phyloP scores from a whole-genome alignment of 2,113 vertebrate species.

The Lichenostomus cassidix region DNA sequence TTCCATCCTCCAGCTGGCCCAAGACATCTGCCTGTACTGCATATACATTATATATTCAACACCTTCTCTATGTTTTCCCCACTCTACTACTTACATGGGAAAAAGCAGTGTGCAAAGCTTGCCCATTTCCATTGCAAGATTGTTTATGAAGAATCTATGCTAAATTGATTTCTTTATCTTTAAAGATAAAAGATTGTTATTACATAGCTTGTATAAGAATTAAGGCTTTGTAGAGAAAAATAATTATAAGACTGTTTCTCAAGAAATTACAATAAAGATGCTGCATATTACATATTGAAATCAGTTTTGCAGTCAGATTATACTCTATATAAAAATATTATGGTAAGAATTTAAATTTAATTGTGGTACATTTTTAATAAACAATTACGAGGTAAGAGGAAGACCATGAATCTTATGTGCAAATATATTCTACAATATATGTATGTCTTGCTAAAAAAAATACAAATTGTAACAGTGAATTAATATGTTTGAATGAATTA shows the following conservation, averaged over 20 bases:
- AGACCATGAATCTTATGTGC: slow-evolving; percentile 3
- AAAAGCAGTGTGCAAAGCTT: not conserved
- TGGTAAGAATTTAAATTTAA: slow-evolving; percentile 57
- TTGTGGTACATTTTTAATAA: slow-evolving; percentile 60
- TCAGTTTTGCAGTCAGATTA: slow-evolving; percentile 1
- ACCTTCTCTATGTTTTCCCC: not conserved
- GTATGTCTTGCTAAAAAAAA: slow-evolving; percentile 1
- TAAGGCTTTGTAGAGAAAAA: not conserved
- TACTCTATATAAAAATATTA: slow-evolving; percentile 48
- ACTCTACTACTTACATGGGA: not conserved
- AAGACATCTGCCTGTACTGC: not conserved
- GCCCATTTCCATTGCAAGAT: not conserved
- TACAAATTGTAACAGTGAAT: not conserved
- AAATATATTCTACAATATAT: slow-evolving; percentile 15
- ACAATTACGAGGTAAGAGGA: slow-evolving; percentile 44
- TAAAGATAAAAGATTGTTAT: not conserved
- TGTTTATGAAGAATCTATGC: not conserved
- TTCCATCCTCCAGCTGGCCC: not conserved
- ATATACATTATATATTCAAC: not conserved
- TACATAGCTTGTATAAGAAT: not conserved
- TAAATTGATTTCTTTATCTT: not conserved
- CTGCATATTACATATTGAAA: not conserved
- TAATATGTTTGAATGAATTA: not conserved
- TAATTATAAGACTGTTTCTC: not conserved
- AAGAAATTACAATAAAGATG: not conserved